These are phyloP conservation scores for Hylyphantes graminicola DNA, from an alignment of 1,140 invertebrate species.

Conservation along the genomic window DNA sequence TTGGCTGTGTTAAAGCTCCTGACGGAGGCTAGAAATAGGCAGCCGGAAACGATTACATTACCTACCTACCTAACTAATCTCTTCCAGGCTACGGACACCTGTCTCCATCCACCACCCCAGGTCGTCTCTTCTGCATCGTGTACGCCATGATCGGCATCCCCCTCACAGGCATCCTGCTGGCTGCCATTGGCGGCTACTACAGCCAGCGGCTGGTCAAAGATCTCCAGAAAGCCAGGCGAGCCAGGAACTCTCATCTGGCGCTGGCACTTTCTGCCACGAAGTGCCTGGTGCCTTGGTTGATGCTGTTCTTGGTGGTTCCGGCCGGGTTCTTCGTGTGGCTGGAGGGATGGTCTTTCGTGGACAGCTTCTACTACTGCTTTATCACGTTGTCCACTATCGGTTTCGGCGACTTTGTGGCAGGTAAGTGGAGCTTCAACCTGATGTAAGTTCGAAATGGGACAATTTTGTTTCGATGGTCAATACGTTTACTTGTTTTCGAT, in stretches of 20 bases:
- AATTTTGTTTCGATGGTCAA: too few relatives aligned
- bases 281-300: slow-evolving; percentile 81
- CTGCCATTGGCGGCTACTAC: slow-evolving; percentile 64
- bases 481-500: too few relatives aligned
- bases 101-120: slow-evolving; percentile 81
- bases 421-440: too few relatives aligned
- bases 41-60: too few relatives aligned
- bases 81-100: slow-evolving; percentile 85
- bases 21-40: too few relatives aligned
- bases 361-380: slow-evolving; percentile 90
- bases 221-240: slow-evolving; percentile 54
- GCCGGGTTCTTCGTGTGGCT: slow-evolving; percentile 87
- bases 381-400: slow-evolving; percentile 94
- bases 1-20: too few relatives aligned
- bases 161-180: slow-evolving; percentile 71
- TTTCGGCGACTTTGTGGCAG: slow-evolving; percentile 92
- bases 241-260: slow-evolving; percentile 12
- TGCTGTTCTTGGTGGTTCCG: slow-evolving; percentile 91
- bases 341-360: slow-evolving; percentile 90
- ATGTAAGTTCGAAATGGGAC: too few relatives aligned
- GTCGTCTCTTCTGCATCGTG: slow-evolving; percentile 87
- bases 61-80: too few relatives aligned
- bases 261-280: slow-evolving; percentile 51
- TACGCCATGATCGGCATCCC: slow-evolving; percentile 87
- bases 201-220: slow-evolving; percentile 62